Evolutionary conservation across 1,140 invertebrate genomes (phyloP), one percentile per base, ranked within the genome.

Genomic region (Drosophila littoralis): DNA sequence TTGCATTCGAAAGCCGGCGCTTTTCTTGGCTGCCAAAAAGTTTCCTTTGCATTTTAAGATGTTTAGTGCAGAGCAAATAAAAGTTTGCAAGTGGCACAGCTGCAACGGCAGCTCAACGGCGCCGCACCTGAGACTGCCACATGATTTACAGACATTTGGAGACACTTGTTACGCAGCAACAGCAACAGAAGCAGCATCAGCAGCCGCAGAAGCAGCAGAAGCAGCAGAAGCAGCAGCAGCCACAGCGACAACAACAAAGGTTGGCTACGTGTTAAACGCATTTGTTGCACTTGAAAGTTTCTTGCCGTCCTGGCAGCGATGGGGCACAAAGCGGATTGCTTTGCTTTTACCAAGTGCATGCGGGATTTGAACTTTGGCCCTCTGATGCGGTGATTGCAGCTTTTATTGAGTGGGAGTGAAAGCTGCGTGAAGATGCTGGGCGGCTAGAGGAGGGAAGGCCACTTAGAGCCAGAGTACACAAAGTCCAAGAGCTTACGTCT

Each of bases 201-300:
- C 15, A 36, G 46, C 28, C 33, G 35, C 42, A 67, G 28, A 33
- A 40, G 12, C 65, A 40, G 35, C 22, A 40, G 54, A 6, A 36
- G n/a, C 13, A 43, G n/a, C 42, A 43, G 35, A 32, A 52, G 32
- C 13, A 51, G 17, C 55, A 42, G 12, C 64, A 38, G 28, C 35
- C 28, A 7, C 48, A 40, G 4, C 48, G 32, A 40, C 35, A 42
- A 28, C 22, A 60, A 54, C 58, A 61, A 45, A 54, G 32, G 67
- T 69, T 52, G 54, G 60, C 73, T 77, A 81, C 76, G 80, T 83
- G 81, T 73, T 83, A 84, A 84, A 80, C 81, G 81, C 77, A 83
- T 84, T 83, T 80, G 81, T 75, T 82, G 77, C 73, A 77, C 77
- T 80, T 73, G 67, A 84, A 83, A 83, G 63, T 69, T 69, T 61